Conservation (phyloP, 1,140 invertebrate genomes). For the Drosophila nannoptera region DNA sequence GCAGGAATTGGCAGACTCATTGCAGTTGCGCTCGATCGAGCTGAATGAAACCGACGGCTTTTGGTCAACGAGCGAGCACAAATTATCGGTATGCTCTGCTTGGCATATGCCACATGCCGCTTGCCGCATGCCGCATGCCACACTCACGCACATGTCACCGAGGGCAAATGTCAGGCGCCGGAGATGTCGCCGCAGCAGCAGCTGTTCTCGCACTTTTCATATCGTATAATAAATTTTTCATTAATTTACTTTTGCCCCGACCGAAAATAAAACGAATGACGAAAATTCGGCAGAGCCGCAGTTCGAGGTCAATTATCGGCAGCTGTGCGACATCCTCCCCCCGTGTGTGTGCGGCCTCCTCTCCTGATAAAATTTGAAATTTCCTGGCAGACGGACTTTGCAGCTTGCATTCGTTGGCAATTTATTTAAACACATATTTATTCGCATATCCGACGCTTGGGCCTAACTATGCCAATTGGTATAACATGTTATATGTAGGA, state of each 20-base stretch:
- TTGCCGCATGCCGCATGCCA: background rate
- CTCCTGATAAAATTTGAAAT: background rate
- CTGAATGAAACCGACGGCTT: conserved; percentile 50
- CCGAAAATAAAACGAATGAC: conserved; percentile 27
- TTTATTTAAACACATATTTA: conserved; percentile 41
- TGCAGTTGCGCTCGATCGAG: conserved; percentile 54
- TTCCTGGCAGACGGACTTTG: background rate
- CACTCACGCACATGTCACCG: background rate
- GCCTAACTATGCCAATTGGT: conserved; percentile 31
- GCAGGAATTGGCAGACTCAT: background rate
- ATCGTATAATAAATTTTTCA: conserved; percentile 32
- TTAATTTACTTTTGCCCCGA: conserved; percentile 34
- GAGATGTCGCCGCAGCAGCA: conserved; percentile 15
- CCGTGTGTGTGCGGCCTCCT: background rate
- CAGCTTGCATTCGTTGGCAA: conserved; percentile 33
- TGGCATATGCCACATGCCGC: conserved; percentile 15
- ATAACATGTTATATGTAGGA: background rate
- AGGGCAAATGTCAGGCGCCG: background rate
- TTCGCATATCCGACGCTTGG: conserved; percentile 9
- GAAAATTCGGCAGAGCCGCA: conserved; percentile 4
- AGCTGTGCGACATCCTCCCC: background rate
- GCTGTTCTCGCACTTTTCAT: conserved; percentile 15
- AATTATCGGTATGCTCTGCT: conserved; percentile 22
- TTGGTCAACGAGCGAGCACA: conserved; percentile 34
- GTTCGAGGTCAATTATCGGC: conserved; percentile 28